Evolutionary conservation across 2,113 vertebrate species (phyloP).

Genomic region (Hylia prasina): DNA sequence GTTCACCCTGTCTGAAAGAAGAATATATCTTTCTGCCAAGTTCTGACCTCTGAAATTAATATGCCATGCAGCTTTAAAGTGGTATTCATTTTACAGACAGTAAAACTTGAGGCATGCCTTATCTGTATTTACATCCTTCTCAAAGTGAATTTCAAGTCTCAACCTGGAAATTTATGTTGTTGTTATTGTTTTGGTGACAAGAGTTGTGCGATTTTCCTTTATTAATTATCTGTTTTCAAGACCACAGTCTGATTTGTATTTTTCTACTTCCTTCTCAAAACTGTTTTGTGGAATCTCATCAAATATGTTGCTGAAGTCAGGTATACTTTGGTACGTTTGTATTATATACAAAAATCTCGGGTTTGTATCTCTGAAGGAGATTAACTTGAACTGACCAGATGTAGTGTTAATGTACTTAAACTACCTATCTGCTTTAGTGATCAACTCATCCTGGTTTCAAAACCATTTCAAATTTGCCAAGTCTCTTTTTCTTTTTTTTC

Average conservation of each 20-base stretch:
- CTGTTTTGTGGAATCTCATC: neutral
- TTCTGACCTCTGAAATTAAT: neutral
- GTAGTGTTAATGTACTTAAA: neutral
- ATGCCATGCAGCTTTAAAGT: neutral
- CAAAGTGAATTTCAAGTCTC: neutral
- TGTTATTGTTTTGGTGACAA: neutral
- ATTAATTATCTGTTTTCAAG: neutral
- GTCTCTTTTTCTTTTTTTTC: neutral
- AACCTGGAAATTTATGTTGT: neutral
- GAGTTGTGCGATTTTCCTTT: neutral
- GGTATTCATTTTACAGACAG: neutral
- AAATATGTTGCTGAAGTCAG: neutral
- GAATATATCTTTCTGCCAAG: neutral
- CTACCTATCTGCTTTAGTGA: neutral
- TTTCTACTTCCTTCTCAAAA: neutral
- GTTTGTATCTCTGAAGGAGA: neutral
- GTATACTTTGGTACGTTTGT: neutral
- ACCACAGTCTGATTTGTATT: neutral
- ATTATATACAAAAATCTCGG: neutral
- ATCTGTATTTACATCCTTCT: neutral
- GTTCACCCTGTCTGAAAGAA: neutral
- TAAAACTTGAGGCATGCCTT: neutral
- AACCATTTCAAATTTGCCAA: neutral
- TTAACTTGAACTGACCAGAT: neutral
- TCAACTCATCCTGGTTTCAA: neutral